Percentiles rank a stretch among this genome's conserved stretches.
phyloP scores from a whole-genome alignment of 2,888 invertebrate species.

The Pristionchus exspectatus region DNA sequence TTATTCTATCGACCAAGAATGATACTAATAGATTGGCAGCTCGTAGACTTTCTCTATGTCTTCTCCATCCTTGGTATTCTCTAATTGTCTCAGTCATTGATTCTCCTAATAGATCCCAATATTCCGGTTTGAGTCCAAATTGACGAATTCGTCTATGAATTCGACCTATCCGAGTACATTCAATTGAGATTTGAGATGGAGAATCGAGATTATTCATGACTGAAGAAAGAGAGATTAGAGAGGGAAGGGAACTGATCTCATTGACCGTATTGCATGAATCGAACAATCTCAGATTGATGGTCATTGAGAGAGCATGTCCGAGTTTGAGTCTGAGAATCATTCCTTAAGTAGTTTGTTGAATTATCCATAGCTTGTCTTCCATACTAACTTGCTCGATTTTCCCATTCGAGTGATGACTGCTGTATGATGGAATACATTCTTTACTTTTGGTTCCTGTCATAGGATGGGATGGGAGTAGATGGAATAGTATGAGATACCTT shows the following conservation, averaged over 20 bases:
- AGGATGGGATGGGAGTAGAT: neutral
- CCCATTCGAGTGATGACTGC: constrained; percentile 55
- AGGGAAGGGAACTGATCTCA: neutral
- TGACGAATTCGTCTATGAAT: constrained; percentile 55
- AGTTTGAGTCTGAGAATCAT: neutral
- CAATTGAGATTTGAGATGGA: constrained; percentile 60
- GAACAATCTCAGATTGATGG: constrained; percentile 52
- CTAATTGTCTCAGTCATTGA: constrained; percentile 66
- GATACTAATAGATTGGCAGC: constrained; percentile 70
- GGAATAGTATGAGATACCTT: constrained; percentile 53
- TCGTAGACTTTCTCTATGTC: constrained; percentile 65
- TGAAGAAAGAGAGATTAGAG: constrained; percentile 39
- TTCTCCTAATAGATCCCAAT: constrained; percentile 71
- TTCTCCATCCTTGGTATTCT: constrained; percentile 69
- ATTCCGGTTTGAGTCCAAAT: constrained; percentile 62
- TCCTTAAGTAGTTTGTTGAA: neutral
- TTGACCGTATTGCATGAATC: constrained; percentile 55
- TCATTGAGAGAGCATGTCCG: constrained; percentile 51
- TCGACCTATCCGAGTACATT: constrained; percentile 54
- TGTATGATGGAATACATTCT: constrained; percentile 60
- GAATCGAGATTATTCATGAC: constrained; percentile 65
- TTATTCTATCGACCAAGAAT: constrained; percentile 68
- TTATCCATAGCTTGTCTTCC: neutral
- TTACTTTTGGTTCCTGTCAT: constrained; percentile 45
- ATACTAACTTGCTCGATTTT: neutral